phyloP scores from a whole-genome alignment of 1,140 invertebrate genomes.

The Aphidius gifuensis region DNA sequence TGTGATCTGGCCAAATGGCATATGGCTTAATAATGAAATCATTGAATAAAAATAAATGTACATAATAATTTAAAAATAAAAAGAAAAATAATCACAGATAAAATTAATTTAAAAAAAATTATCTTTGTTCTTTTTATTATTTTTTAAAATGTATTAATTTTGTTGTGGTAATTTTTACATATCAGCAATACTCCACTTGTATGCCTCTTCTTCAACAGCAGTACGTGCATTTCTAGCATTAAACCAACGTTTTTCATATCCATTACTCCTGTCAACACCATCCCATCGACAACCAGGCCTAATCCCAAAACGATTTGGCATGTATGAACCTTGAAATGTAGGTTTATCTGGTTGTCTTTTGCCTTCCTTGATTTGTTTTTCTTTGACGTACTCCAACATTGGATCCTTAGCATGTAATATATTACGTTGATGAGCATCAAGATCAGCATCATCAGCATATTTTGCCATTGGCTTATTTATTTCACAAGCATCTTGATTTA shows the following conservation, averaged over 20 bases:
- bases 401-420: constrained; percentile 85
- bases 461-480: constrained; percentile 87
- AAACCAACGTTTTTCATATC: constrained; percentile 92
- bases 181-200: constrained; percentile 93
- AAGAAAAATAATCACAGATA: no score
- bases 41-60: no score
- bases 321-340: constrained; percentile 75
- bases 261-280: constrained; percentile 95
- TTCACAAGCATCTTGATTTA: constrained; percentile 75
- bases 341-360: constrained; percentile 57
- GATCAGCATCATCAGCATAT: constrained; percentile 83
- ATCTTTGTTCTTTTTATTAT: not conserved
- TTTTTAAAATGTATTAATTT: constrained; percentile 14
- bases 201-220: constrained; percentile 80
- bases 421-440: constrained; percentile 73
- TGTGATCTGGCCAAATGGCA: no score
- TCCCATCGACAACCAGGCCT: constrained; percentile 95
- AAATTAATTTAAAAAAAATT: no score
- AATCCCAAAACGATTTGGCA: constrained; percentile 90
- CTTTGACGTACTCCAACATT: constrained; percentile 81
- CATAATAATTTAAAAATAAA: no score
- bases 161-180: constrained; percentile 66
- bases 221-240: constrained; percentile 71
- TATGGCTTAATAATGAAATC: no score
- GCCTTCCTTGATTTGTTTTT: constrained; percentile 69